Base-by-base conservation (phyloP, 2,888 invertebrate genomes). In the Trichopria drosophilae region DNA sequence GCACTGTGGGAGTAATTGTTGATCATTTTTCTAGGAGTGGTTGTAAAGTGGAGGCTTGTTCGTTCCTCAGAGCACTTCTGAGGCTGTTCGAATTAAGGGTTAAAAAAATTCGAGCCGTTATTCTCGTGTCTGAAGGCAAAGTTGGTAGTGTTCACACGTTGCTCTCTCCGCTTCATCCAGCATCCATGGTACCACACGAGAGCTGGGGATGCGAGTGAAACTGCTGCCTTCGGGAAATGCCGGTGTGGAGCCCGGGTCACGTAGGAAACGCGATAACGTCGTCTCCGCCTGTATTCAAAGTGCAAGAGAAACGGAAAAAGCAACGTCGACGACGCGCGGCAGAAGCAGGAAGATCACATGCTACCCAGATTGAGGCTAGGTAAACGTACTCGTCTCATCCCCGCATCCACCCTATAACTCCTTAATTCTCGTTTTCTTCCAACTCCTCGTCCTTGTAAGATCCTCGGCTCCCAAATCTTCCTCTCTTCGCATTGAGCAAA, bases 301-400 rank as follows among this genome's bases (percentile, higher is more conserved):
- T 46, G 59, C 51, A 54, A 50, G 22, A 61, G 53, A 57, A 61
- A 57, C 59, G 56, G 57, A 63, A 61, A 51, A 52, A 53, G 59
- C 51, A 57, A 47, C 47, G 28, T 23, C 28, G 44, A 39, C 39
- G 45, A 26, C 34, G 36, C n/a, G 39, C 49, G 54, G 32, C 41
- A 46, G 49, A 12, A 46, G 42, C 42, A 59, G 61, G 57, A 62
- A 63, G 66, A 69, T 69, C 68, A 62, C 67, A 65, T 58, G 61
- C 62, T 51, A 59, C 49, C 63, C 61, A 65, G 69, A 71, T 71
- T 69, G 69, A 68, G 64, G 65, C 62, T 66, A 63, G 65, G 64
- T 65, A 68, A 70, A 71, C 68, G 64, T 62, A 68, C 66, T 61
- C 61, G 64, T 64, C 57, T 56, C 49, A 44, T 59, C 59, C 22